Percentiles rank a stretch among this genome's conserved stretches.
These are phyloP conservation scores for Cheumatopsyche charites DNA, from an alignment of 1,140 invertebrate genomes.

Conservation along the genomic window DNA sequence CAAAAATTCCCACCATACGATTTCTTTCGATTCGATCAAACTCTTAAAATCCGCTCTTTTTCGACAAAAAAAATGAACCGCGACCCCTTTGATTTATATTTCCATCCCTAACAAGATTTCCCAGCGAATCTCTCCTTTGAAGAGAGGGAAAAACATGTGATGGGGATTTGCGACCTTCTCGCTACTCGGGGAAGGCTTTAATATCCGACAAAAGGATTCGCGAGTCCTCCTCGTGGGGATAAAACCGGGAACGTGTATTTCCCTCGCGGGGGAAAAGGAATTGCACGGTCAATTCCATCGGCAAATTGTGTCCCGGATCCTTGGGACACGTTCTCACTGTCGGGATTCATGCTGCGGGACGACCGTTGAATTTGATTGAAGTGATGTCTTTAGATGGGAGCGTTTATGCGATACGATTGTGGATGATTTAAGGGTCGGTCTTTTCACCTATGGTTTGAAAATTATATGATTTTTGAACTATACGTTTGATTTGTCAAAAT, in stretches of 20 bases:
- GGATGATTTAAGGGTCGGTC: no score
- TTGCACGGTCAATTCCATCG: conserved; percentile 26
- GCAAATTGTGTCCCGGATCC: conserved; percentile 19
- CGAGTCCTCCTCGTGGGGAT: conserved; percentile 26
- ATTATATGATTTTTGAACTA: no score
- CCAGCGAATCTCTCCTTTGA: conserved; percentile 7
- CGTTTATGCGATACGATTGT: no score
- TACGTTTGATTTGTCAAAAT: no score
- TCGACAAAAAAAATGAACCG: neutral
- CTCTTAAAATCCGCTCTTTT: neutral
- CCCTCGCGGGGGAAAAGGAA: conserved; percentile 21
- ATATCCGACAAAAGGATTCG: conserved; percentile 39
- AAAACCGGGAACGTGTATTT: neutral
- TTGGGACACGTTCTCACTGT: no score
- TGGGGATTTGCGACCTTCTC: conserved; percentile 40
- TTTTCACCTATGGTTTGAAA: no score
- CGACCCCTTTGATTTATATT: conserved; percentile 38
- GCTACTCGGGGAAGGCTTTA: conserved; percentile 30
- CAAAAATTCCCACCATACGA: neutral
- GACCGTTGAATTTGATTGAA: no score
- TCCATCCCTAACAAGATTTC: conserved; percentile 40
- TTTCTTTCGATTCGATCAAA: neutral
- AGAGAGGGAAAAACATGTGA: conserved; percentile 37
- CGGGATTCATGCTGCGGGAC: no score
- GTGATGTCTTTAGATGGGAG: no score